Base-by-base conservation (phyloP, 1,140 invertebrate genomes). In the Pachyrhynchus sulphureomaculatus region DNA sequence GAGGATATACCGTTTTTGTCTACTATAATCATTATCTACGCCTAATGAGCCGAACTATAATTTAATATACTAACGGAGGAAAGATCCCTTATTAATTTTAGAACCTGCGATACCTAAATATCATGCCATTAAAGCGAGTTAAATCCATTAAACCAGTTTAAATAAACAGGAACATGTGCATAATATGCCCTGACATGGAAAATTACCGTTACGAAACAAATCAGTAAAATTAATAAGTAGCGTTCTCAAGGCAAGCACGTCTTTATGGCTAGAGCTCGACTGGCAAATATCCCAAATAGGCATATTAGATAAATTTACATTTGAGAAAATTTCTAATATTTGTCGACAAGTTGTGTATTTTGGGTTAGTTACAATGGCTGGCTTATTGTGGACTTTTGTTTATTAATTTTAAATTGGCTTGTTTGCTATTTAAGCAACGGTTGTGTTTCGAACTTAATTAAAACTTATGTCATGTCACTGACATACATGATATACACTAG, bases 231-330 rank as follows among this genome's bases (percentile, higher is more conserved):
- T 54, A 54, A 41, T 54, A 54, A 54, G 37, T 24, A 37, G 48
- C 48, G 17, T 12, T 23, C 13, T 12, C 26, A 32, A 37, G 53
- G 24, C 24, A 52, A 44, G 23, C 29, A 47, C 36, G 55, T 57
- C 61, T 63, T 63, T 63, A 61, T 49, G 58, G 42, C 13, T 20
- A 20, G 34, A 20, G 24, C 32, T 48, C 42, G 34, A 49, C 15
- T 63, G 54, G 61, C 52, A 47, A 63, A 63, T 63, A 63, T 63
- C 49, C 61, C 41, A 48, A 57, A 63, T 41, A 63, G 61, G 61
- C 52, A 52, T 44, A 63, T 63, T 57, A 63, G 57, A 63, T 53
- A 49, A 58, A 58, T 61, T 52, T 61, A 36, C 48, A 52, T 61
- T 61, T 45, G 41, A 49, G 44, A 23, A 51, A 63, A 56, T 52